These are phyloP conservation scores for Dichetophora obliterata DNA, from an alignment of 2,888 invertebrate genomes.

Conservation along the genomic window DNA sequence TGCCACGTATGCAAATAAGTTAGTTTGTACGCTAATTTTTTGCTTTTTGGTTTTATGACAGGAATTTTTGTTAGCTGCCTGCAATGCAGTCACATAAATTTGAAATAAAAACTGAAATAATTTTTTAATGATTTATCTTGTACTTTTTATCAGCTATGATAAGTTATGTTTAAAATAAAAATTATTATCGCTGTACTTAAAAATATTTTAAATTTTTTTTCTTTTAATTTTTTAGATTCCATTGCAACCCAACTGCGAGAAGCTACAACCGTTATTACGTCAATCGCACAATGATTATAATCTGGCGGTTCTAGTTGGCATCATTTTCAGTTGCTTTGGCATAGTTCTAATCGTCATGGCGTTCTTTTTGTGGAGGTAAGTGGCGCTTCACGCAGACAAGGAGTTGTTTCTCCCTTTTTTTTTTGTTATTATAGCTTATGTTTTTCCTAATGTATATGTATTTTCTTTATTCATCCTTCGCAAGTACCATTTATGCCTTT, in stretches of 20 bases:
- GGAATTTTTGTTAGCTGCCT: background rate
- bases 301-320: slow-evolving; percentile 79
- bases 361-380: slow-evolving; percentile 82
- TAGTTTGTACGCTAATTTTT: slow-evolving; percentile 6
- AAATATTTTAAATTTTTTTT: slow-evolving; percentile 10
- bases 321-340: slow-evolving; percentile 79
- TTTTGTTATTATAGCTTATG: background rate
- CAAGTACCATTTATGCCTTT: no score
- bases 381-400: slow-evolving; percentile 54
- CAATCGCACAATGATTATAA: slow-evolving; percentile 76
- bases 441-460: no score
- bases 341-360: slow-evolving; percentile 78
- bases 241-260: slow-evolving; percentile 78
- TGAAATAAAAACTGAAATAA: no score
- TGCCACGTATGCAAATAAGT: slow-evolving; percentile 22
- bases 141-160: no score
- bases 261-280: slow-evolving; percentile 73
- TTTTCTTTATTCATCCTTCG: no score
- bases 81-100: background rate
- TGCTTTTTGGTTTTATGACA: slow-evolving; percentile 4
- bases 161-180: no score
- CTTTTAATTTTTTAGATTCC: slow-evolving; percentile 72
- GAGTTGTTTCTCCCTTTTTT: background rate
- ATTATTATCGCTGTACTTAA: background rate
- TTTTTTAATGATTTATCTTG: no score